A percentile compares a stretch with the other conserved stretches of the same genome.
Evolutionary conservation across 1,140 invertebrate species (phyloP).

Genomic region (Lepidurus packardi): DNA sequence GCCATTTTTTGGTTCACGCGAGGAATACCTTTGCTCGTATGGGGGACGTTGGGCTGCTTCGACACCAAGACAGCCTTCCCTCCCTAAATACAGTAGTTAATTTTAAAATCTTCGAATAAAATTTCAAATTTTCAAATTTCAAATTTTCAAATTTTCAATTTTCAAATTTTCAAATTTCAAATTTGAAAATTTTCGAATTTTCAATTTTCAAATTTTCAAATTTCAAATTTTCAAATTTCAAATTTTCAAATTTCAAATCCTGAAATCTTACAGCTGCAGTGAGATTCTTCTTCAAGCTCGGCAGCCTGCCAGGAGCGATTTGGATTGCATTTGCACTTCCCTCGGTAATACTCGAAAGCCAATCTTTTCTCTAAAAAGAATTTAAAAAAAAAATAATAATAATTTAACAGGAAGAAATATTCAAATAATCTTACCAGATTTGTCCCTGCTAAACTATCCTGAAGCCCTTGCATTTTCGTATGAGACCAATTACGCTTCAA

Average conservation of each 20-base stretch:
- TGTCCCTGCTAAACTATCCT: neutral
- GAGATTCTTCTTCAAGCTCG: neutral
- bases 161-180: too few species aligned
- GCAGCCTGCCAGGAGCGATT: neutral
- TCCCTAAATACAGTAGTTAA: neutral
- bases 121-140: too few species aligned
- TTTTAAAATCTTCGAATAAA: too few species aligned
- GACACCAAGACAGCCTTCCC: neutral
- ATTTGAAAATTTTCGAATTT: too few species aligned
- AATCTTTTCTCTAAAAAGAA: conserved; percentile 12
- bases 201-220: too few species aligned
- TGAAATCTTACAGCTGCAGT: neutral
- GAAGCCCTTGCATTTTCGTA: conserved; percentile 35
- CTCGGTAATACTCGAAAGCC: neutral
- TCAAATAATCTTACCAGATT: neutral
- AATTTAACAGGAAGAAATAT: neutral
- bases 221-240: too few species aligned
- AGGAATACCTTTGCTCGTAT: neutral
- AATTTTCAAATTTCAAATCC: too few species aligned
- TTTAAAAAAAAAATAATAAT: neutral
- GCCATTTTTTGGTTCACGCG: neutral
- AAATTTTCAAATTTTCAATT: too few species aligned
- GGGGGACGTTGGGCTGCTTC: neutral
- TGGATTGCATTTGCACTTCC: neutral
- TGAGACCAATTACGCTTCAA: conserved; percentile 63